phyloP scores from a whole-genome alignment of 2,113 vertebrate species.

The Camelus dromedarius region DNA sequence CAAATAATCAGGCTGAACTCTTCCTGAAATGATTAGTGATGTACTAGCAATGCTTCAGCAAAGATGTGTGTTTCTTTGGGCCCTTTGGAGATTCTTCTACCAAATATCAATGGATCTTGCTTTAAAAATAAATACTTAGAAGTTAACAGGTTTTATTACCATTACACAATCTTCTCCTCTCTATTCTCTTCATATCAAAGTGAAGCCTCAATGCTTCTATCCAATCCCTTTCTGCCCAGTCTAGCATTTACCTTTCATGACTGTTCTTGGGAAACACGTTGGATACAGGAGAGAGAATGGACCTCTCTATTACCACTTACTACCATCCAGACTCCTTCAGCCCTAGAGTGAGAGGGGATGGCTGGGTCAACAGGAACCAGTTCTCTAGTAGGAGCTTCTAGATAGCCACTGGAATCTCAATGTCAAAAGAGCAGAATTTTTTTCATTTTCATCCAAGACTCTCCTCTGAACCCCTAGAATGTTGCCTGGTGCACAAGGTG shows the following conservation, averaged over 20 bases:
- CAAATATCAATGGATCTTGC: neutral
- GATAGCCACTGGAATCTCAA: neutral
- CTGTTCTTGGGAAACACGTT: neutral
- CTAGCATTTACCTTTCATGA: neutral
- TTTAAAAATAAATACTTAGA: neutral
- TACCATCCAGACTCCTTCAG: neutral
- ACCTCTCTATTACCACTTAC: neutral
- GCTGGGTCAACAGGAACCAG: neutral
- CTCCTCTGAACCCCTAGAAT: neutral
- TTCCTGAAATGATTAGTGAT: neutral
- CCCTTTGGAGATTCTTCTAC: neutral
- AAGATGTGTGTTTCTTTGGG: neutral
- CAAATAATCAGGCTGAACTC: neutral
- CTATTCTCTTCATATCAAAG: neutral
- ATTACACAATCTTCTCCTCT: neutral
- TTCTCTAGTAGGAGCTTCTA: neutral
- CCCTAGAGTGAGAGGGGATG: neutral
- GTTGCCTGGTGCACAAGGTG: neutral
- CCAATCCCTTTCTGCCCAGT: neutral
- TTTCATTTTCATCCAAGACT: neutral
- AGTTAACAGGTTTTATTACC: neutral
- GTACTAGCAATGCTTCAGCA: neutral
- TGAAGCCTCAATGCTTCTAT: neutral
- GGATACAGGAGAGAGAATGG: neutral
- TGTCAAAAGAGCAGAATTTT: neutral